Evolutionary conservation across 35 echinoderm and acorn worm species (phyloP), one percentile per base, ranked within the genome.

Genomic region (Diadema setosum): DNA sequence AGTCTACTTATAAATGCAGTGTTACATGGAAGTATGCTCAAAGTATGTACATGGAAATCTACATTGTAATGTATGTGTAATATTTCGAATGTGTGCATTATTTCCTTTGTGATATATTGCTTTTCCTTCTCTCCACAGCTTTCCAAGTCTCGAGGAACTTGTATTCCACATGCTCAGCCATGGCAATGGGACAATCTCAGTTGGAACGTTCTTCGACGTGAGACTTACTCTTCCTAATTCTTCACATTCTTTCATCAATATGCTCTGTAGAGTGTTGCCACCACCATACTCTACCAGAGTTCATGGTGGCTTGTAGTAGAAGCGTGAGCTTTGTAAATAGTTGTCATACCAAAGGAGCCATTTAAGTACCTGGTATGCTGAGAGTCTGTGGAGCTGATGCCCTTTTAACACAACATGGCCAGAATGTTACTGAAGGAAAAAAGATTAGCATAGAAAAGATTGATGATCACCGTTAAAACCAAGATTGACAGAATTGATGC

Each of bases 111-210:
- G n/a, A n/a, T 55, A 55, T 65, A 32, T 65, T 58, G 29, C 36
- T 65, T 5, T 33, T 65, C 26, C 61, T 65, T 33, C 61, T 33
- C 61, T 20, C 9, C 20, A 65, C 50, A 90, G 88, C 23, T 64
- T 90, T 67, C 55, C 81, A 17, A 90, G 88, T 44, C 55, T 90
- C 5, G 88, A 90, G 43, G 88, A 90, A 27, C 63, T 90, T 27
- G 56, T 90, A 31, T 90, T 83, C 36, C 80, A 52, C 59, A 83
- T 90, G 42, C 41, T 90, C 29, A 83, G 80, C 33, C 42, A 63
- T 35, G 78, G 39, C 15, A 61, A 90, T 46, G 58, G 81, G 5
- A 70, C 39, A 26, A 39, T 90, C 20, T 82, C 88, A 34, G 59
- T 90, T 12, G 43, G 80, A 18, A 43, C 41, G 5, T 90, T 90